Evolutionary conservation across 2,797 vertebrate species (phyloP).

Genomic region (Oceanodroma leucorhoa): DNA sequence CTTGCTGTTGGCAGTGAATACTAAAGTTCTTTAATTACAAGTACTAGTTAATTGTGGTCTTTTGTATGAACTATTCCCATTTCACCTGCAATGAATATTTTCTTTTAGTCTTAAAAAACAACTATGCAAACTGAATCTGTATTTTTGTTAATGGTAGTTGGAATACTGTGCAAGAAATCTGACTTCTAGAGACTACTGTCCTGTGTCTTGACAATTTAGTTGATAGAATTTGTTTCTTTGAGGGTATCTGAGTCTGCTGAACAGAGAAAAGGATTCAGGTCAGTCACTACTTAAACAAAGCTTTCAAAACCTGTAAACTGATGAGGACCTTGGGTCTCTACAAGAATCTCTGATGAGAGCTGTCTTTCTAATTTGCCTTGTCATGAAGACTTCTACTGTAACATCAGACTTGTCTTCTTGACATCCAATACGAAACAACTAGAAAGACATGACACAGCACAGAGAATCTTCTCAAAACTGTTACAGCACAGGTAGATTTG

Average conservation of each 20-base stretch:
- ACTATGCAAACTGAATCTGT: not conserved
- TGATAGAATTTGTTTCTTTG: not conserved
- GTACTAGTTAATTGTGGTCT: not conserved
- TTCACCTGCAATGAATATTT: not conserved
- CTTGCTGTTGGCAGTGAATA: not conserved
- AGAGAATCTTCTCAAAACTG: not conserved
- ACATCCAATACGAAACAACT: not conserved
- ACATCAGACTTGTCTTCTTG: not conserved
- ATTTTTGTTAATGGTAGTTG: not conserved
- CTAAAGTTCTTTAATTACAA: not conserved
- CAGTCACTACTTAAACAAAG: not conserved
- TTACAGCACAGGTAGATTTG: not conserved
- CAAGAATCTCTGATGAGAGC: not conserved
- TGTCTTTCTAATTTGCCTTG: not conserved
- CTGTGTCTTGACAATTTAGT: not conserved
- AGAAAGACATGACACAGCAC: not conserved
- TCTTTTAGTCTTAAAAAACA: not conserved
- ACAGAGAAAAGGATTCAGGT: not conserved
- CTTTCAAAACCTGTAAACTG: not conserved
- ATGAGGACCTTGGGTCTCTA: not conserved
- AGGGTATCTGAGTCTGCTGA: not conserved
- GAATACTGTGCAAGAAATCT: not conserved
- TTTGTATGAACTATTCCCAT: not conserved
- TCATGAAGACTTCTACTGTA: not conserved
- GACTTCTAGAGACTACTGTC: not conserved